Evolutionary conservation across 92 coral and sea anemone species (phyloP).

Genomic region (Scolanthus callimorphus): DNA sequence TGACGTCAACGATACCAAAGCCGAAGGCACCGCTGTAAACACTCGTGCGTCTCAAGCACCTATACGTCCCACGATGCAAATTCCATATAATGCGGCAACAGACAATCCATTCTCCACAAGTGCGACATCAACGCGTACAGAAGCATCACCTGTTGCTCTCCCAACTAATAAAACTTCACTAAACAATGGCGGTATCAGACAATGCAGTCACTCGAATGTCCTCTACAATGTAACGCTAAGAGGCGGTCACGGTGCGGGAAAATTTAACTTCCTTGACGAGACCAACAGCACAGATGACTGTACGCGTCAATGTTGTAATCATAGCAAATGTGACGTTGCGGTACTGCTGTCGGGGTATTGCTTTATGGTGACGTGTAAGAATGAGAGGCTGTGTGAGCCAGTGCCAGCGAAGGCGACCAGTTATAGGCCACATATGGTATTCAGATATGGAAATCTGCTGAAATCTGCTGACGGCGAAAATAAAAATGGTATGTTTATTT

Average conservation of each 20-base stretch:
- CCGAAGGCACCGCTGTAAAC: no score
- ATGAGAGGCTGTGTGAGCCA: conserved; percentile 44
- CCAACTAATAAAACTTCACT: no score
- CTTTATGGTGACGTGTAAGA: conserved; percentile 60
- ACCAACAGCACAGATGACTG: conserved; percentile 26
- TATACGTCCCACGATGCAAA: no score
- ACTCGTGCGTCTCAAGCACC: no score
- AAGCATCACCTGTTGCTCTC: no score
- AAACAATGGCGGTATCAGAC: no score
- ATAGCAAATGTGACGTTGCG: conserved; percentile 49
- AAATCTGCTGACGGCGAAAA: background rate
- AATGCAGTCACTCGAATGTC: background rate
- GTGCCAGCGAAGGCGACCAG: conserved; percentile 15
- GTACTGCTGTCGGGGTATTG: conserved; percentile 53
- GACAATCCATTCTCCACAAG: no score
- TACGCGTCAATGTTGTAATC: conserved; percentile 43
- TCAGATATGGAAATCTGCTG: conserved; percentile 5
- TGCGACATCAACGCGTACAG: no score
- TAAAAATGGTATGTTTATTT: no score
- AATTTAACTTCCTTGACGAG: conserved; percentile 23
- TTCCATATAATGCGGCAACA: no score
- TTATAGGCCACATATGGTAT: conserved; percentile 35
- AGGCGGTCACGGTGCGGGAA: conserved; percentile 55
- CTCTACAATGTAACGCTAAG: conserved; percentile 45
- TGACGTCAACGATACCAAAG: no score